These are phyloP conservation scores for Leptinotarsa texana DNA, from an alignment of 1,140 invertebrate genomes.

Conservation along the genomic window DNA sequence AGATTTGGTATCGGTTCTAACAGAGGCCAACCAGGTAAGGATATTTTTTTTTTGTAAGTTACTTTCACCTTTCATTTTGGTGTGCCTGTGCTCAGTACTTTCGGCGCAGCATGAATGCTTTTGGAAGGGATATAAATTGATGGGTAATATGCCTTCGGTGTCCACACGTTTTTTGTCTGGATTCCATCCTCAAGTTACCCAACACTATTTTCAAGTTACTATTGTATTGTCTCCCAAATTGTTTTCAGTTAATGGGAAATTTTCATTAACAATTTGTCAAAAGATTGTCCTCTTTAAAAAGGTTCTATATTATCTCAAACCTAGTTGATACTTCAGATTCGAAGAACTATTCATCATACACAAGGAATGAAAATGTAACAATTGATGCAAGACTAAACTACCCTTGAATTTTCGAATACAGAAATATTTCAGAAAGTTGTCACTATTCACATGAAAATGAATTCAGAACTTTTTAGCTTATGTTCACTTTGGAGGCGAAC, in stretches of 20 bases:
- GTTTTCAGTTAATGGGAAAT: neutral
- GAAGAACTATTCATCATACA: too few species aligned
- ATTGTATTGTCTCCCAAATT: neutral
- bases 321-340: too few species aligned
- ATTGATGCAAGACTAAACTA: too few species aligned
- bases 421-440: too few species aligned
- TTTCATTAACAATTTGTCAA: too few species aligned
- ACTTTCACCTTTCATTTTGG: slow-evolving; percentile 66
- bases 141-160: slow-evolving; percentile 73
- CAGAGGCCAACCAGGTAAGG: slow-evolving; percentile 89
- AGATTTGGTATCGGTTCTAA: slow-evolving; percentile 87
- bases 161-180: slow-evolving; percentile 61
- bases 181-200: slow-evolving; percentile 34
- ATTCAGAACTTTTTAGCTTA: too few species aligned
- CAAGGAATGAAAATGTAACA: too few species aligned
- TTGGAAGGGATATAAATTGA: slow-evolving; percentile 65
- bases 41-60: neutral
- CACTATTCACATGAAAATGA: too few species aligned
- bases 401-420: too few species aligned
- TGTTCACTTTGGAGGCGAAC: too few species aligned
- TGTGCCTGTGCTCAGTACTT: slow-evolving; percentile 67
- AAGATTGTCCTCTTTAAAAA: too few species aligned
- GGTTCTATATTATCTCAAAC: too few species aligned
- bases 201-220: slow-evolving; percentile 1
- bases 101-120: slow-evolving; percentile 71